A percentile compares a stretch with the other conserved stretches of the same genome.
Evolutionary conservation across 2,113 vertebrate genomes (phyloP).

Genomic region (Tonatia bakeri): DNA sequence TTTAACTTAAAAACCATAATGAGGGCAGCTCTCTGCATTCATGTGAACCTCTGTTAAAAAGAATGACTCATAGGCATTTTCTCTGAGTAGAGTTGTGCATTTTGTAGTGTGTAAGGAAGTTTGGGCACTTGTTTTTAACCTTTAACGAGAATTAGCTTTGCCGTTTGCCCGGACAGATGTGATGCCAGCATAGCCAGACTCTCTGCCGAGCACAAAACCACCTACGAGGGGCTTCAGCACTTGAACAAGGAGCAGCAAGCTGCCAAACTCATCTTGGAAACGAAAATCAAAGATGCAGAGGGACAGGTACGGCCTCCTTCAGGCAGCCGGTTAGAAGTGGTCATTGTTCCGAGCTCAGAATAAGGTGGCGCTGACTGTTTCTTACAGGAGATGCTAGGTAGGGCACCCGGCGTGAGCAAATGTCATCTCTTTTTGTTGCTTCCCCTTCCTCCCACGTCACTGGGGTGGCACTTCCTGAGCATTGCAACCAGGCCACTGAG

Average conservation of each 20-base stretch:
- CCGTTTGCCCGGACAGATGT: slow-evolving; percentile 77
- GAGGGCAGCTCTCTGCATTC: background rate
- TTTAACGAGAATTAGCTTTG: slow-evolving; percentile 3
- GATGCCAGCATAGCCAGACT: slow-evolving; percentile 85
- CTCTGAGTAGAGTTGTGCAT: background rate
- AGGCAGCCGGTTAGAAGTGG: background rate
- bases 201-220: slow-evolving; percentile 84
- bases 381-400: background rate
- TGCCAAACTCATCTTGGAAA: slow-evolving; percentile 85
- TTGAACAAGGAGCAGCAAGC: slow-evolving; percentile 84
- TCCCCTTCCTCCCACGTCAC: background rate
- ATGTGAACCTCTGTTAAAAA: background rate
- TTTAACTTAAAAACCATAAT: background rate
- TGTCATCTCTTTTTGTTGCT: background rate
- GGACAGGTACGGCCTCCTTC: slow-evolving; percentile 79
- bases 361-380: background rate
- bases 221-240: slow-evolving; percentile 83
- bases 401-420: background rate
- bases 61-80: background rate
- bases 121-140: background rate
- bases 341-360: background rate
- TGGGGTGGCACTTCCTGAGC: background rate
- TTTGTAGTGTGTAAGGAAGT: background rate
- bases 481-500: background rate
- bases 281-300: slow-evolving; percentile 88